These are phyloP conservation scores for Cyphotilapia sp. DNA, from an alignment of 2,113 vertebrate species.

Conservation along the genomic window DNA sequence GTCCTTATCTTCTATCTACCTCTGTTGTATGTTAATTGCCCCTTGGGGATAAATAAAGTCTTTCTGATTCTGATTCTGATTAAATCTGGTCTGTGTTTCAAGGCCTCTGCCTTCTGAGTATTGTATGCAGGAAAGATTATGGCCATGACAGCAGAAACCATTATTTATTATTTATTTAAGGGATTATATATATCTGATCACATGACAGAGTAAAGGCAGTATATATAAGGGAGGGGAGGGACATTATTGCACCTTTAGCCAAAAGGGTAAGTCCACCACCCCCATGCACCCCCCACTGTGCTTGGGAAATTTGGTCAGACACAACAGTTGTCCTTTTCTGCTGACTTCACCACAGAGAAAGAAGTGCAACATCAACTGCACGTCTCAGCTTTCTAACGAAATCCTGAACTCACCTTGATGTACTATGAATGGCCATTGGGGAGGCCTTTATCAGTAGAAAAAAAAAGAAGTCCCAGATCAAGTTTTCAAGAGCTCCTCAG, in stretches of 20 bases:
- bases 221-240: not conserved
- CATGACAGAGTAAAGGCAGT: not conserved
- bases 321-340: not conserved
- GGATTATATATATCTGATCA: not conserved
- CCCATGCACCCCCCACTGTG: not conserved
- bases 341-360: not conserved
- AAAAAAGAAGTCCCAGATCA: not conserved
- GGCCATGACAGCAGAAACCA: not conserved
- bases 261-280: not conserved
- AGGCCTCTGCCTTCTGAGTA: not conserved
- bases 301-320: not conserved
- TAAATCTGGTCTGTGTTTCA: not conserved
- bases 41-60: not conserved
- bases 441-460: not conserved
- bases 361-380: not conserved
- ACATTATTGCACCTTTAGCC: not conserved
- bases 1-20: not conserved
- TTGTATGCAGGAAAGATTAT: not conserved
- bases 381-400: not conserved
- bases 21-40: not conserved
- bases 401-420: not conserved
- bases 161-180: not conserved
- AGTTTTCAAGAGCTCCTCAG: not conserved
- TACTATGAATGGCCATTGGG: accelerated
- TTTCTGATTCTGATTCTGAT: not conserved